Base-by-base conservation (phyloP, 1,140 invertebrate species). In the Drosophila chauvacae region DNA sequence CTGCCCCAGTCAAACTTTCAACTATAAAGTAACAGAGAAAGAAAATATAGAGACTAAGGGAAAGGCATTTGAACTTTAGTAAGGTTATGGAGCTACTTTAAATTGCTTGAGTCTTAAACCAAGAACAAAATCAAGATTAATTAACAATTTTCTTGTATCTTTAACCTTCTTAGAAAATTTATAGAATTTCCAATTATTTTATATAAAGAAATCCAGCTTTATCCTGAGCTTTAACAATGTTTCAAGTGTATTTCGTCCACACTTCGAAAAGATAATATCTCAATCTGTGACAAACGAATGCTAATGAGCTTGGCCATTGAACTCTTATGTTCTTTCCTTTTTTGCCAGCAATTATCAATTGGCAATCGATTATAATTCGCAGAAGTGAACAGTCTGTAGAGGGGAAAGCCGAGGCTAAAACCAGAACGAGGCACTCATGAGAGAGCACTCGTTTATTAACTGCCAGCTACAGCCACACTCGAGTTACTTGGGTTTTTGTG, bases 361-460 rank as follows among this genome's bases (percentile, higher is more conserved):
- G 14, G 13, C n/a, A 39, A 72, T 72, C 53, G 70, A 72, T 72
- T 72, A 72, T 72, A 48, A 72, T 51, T 44, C 41, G 20, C n/a
- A 56, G 30, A 68, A 72, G 23, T 59, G 45, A 58, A 28, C 51
- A 71, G 69, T 71, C 53, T 28, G 20, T 10, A 20, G 14, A 14
- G 44, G 37, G 56, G 23, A 33, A 26, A 28, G 37, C 35, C 1
- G 23, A 57, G 53, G 63, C 30, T 48, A 30, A 39, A 39, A n/a
- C 65, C 58, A n/a, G 33, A 60, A 33, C 45, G 20, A 48, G 18
- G 18, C 51, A 47, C 41, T 58, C 76, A 55, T 39, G 58, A 55
- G 58, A 39, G 55, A 39, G 55, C 28, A 55, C 77, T 73, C 73
- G 61, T 69, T 65, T 60, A 80, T 80, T 70, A 73, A 73, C 74